These are phyloP conservation scores for Rhea pennata DNA, from an alignment of 2,113 vertebrate species.

Conservation along the genomic window DNA sequence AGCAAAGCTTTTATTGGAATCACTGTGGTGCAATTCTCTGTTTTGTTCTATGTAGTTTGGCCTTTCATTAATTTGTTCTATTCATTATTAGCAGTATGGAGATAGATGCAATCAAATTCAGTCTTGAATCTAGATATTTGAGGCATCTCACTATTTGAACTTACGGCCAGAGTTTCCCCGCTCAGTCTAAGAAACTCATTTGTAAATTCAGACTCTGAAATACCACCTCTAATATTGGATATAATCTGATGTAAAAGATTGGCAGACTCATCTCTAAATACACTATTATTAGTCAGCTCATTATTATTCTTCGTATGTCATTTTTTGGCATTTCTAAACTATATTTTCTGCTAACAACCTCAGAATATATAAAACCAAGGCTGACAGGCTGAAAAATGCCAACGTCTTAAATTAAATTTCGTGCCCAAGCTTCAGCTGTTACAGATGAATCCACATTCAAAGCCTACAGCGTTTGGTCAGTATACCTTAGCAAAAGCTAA, in stretches of 20 bases:
- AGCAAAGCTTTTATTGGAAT: not conserved
- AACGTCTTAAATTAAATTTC: not conserved
- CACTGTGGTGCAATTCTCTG: not conserved
- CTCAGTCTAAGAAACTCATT: not conserved
- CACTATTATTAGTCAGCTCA: not conserved
- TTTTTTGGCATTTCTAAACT: not conserved
- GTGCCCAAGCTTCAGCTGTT: not conserved
- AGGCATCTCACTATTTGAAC: not conserved
- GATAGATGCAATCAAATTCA: not conserved
- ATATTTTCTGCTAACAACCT: not conserved
- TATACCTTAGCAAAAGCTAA: not conserved
- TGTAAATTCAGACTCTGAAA: not conserved
- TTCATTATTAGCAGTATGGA: not conserved
- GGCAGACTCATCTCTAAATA: not conserved
- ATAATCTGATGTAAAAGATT: not conserved
- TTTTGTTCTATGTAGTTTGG: not conserved
- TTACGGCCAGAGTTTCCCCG: not conserved
- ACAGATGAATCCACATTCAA: not conserved
- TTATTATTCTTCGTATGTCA: not conserved
- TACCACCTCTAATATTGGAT: not conserved
- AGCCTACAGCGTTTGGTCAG: rapidly evolving
- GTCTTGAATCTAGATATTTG: not conserved
- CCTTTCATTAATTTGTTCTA: not conserved
- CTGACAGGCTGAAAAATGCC: not conserved
- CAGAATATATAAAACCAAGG: not conserved